Conservation (phyloP, 1,140 invertebrate genomes). For the Drosophila aff. region DNA sequence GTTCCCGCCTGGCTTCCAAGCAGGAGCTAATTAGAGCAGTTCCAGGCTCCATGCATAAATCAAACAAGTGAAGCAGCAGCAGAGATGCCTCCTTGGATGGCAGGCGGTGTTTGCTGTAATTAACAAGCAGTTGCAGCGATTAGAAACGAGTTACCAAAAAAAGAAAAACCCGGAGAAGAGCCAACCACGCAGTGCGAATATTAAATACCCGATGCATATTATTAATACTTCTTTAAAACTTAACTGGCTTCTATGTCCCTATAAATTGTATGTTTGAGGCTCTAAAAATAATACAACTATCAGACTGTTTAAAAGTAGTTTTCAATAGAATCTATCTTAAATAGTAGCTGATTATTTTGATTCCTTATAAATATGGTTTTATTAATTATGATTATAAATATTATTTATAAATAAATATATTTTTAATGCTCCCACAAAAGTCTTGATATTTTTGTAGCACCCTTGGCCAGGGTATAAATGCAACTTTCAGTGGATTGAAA, state of each 20-base stretch:
- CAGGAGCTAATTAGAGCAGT: constrained; percentile 72
- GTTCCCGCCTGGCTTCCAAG: constrained; percentile 24
- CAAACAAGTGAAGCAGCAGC: constrained; percentile 64
- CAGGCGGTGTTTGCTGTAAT: constrained; percentile 77
- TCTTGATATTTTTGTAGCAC: background rate
- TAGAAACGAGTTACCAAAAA: constrained; percentile 70
- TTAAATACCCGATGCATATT: background rate
- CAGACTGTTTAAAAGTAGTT: background rate
- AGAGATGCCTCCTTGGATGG: constrained; percentile 37
- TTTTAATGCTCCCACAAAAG: background rate
- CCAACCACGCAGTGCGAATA: background rate
- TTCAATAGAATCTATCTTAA: background rate
- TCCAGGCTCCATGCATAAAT: constrained; percentile 60
- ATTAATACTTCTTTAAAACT: background rate
- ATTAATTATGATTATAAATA: background rate
- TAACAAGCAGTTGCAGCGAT: constrained; percentile 70
- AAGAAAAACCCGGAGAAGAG: background rate
- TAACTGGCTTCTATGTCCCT: background rate
- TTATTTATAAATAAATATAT: background rate
- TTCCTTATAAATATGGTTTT: background rate
- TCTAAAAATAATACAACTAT: background rate
- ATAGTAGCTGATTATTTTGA: background rate
- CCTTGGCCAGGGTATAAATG: constrained; percentile 7
- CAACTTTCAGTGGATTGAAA: constrained; percentile 28
- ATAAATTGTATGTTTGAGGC: background rate